These are phyloP conservation scores for Nebria ingens DNA, from an alignment of 1,140 invertebrate genomes.

Conservation along the genomic window DNA sequence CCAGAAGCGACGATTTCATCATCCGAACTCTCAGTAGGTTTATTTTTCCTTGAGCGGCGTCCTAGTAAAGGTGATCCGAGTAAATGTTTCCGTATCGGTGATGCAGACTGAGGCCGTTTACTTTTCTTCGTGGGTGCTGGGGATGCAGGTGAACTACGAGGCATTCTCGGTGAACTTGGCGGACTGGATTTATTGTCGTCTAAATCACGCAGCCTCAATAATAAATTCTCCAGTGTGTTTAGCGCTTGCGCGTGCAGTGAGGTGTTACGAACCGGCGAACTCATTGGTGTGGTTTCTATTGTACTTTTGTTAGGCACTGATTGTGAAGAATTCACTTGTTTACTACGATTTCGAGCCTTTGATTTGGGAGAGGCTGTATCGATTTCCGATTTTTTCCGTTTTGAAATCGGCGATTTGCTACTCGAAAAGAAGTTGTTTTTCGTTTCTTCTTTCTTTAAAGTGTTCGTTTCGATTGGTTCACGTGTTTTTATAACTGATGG, in stretches of 20 bases:
- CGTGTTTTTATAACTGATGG: slow-evolving; percentile 15
- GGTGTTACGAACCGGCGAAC: slow-evolving; percentile 22
- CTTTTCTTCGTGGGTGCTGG: slow-evolving; percentile 58
- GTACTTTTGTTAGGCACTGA: slow-evolving; percentile 13
- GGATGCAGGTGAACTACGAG: slow-evolving; percentile 58
- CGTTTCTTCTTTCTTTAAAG: slow-evolving; percentile 23
- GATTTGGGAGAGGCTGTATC: slow-evolving; percentile 19
- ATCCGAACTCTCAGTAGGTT: slow-evolving; percentile 74
- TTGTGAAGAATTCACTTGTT: slow-evolving; percentile 20
- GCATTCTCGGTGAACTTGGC: slow-evolving; percentile 49
- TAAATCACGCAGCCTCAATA: slow-evolving; percentile 39
- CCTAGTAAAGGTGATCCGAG: slow-evolving; percentile 71
- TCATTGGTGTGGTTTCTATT: slow-evolving; percentile 9
- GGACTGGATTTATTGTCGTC: slow-evolving; percentile 36
- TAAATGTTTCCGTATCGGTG: slow-evolving; percentile 66
- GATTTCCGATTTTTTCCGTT: slow-evolving; percentile 25
- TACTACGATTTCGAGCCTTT: slow-evolving; percentile 21
- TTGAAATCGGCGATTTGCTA: slow-evolving; percentile 28
- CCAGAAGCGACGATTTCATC: slow-evolving; percentile 62
- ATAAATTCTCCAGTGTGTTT: slow-evolving; percentile 43
- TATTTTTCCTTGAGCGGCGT: slow-evolving; percentile 54
- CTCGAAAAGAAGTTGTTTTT: slow-evolving; percentile 33
- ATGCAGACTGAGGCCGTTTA: slow-evolving; percentile 64
- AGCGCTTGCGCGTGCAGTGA: slow-evolving; percentile 42
- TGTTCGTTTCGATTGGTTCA: slow-evolving; percentile 12